Base-by-base conservation (phyloP, 2,888 invertebrate species). In the Chrysolina oricalcia region DNA sequence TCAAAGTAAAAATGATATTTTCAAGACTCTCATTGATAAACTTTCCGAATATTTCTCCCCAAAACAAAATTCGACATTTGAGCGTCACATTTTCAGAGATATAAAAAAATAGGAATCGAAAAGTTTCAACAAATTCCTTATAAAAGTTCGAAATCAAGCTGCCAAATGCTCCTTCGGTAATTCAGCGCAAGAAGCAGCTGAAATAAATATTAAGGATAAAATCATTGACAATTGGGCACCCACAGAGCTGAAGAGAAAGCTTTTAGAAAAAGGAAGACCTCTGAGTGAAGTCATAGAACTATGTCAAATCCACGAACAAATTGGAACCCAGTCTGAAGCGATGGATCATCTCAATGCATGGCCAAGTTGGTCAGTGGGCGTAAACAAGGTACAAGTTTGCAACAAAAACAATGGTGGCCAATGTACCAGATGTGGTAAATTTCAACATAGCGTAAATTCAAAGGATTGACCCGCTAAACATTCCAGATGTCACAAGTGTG, bases 241-340 rank as follows among this genome's bases (percentile, higher is more conserved):
- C n/a, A n/a, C 67, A 15, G 80, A 83, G 4, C 70, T 83, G 35
- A 83, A 80, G 69, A 82, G 70, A 65, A 83, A 83, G 74, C 70
- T 83, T 10, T 71, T 84, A 19, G 80, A 75, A 76, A 83, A 81
- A 78, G 82, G 77, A 79, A 64, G 69, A 21, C 56, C 83, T 4
- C 72, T 83, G 23, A 76, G 78, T 6, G 82, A 84, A 67, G 67
- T 83, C 17, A 80, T 83, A n/a, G 80, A 81, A 21, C 35, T 78
- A 17, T 83, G 80, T 69, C 76, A 78, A 64, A 69, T 84, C 46
- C 78, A 80, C 56, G 78, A 81, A 71, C 79, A 79, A 68, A 82
- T 74, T 19, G 62, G 43, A n/a, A 62, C 48, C 48, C 78, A 81
- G 72, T 78, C 76, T 13, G 77, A 21, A 69, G 66, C 41, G 46